Percentiles rank a stretch among this genome's conserved stretches.
Evolutionary conservation across 2,113 vertebrate species (phyloP).

Genomic region (Gnathonemus echidnorhynchus): DNA sequence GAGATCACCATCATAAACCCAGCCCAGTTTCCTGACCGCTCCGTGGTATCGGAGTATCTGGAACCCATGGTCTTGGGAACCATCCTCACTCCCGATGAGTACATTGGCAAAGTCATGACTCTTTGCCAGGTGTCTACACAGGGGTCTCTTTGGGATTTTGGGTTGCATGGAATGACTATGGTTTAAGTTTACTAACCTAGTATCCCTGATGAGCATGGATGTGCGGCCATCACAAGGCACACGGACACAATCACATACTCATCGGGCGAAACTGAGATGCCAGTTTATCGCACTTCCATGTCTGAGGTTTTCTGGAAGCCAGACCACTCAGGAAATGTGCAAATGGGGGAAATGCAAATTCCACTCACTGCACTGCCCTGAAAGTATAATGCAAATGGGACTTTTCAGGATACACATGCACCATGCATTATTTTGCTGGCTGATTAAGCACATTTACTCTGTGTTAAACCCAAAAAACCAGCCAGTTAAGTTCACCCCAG

Average conservation of each 20-base stretch:
- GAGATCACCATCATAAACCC: constrained; percentile 89
- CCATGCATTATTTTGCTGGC: background rate
- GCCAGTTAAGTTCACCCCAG: background rate
- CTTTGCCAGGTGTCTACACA: constrained; percentile 76
- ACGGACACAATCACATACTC: background rate
- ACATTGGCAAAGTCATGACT: constrained; percentile 79
- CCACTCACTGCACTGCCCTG: background rate
- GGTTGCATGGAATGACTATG: background rate
- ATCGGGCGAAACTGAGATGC: background rate
- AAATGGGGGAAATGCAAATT: background rate
- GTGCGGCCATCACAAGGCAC: background rate
- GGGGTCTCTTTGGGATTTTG: background rate
- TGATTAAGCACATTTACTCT: background rate
- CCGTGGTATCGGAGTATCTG: constrained; percentile 74
- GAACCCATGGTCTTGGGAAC: constrained; percentile 90
- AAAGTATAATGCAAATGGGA: background rate
- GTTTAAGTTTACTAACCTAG: background rate
- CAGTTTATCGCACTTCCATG: background rate
- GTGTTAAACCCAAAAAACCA: too few species aligned
- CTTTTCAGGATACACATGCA: background rate
- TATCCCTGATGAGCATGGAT: background rate
- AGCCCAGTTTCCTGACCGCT: constrained; percentile 79
- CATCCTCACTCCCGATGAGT: constrained; percentile 77
- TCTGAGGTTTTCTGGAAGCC: background rate
- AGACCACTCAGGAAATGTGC: background rate